Evolutionary conservation across 1,140 invertebrate species (phyloP).

Genomic region (Colletes latitarsis): DNA sequence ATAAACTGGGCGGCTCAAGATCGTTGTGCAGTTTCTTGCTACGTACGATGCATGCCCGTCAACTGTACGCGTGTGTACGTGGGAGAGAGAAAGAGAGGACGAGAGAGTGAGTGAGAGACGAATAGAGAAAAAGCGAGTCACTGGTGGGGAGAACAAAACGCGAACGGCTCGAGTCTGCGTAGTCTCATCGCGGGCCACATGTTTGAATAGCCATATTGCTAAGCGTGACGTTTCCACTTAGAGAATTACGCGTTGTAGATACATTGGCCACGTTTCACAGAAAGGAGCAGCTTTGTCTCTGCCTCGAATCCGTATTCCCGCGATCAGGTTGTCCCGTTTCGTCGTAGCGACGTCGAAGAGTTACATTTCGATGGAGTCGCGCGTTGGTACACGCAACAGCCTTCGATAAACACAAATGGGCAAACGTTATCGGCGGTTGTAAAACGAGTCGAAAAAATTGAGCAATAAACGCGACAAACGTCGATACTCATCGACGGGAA

Average conservation of each 20-base stretch:
- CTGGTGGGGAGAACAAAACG: conserved; percentile 37
- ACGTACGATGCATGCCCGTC: conserved; percentile 42
- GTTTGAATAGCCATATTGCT: conserved; percentile 43
- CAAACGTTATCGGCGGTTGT: neutral
- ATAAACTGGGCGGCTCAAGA: conserved; percentile 55
- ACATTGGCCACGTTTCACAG: neutral
- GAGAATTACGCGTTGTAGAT: conserved; percentile 13
- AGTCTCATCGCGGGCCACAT: conserved; percentile 48
- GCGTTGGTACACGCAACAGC: neutral
- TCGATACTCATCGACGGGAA: conserved; percentile 28
- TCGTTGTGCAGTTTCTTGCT: conserved; percentile 38
- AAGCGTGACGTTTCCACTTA: conserved; percentile 34
- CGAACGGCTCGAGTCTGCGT: conserved; percentile 37
- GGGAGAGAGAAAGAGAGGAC: conserved; percentile 16
- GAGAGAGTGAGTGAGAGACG: neutral
- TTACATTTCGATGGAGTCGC: neutral
- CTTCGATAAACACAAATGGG: neutral
- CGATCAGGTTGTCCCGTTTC: neutral
- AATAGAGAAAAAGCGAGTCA: conserved; percentile 4
- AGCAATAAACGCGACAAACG: neutral
- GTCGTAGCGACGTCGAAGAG: neutral
- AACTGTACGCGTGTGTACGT: neutral
- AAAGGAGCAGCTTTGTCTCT: neutral
- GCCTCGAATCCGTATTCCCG: neutral
- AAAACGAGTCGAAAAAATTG: conserved; percentile 9